phyloP scores from a whole-genome alignment of 2,888 invertebrate species.

The Leptopilina drosophilae region DNA sequence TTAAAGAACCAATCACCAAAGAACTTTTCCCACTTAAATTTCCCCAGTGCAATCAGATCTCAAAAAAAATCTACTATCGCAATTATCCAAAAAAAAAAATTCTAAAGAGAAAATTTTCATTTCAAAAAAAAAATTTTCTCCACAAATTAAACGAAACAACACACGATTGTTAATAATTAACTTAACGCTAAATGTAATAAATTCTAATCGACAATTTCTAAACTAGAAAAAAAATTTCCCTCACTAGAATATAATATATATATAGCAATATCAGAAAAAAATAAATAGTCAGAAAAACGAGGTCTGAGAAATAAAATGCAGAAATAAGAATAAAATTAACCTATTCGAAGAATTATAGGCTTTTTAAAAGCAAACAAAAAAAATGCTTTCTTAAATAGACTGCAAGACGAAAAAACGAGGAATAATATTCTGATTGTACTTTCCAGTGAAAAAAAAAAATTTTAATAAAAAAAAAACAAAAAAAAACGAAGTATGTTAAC shows the following conservation, averaged over 20 bases:
- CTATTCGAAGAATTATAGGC: not conserved
- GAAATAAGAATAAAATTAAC: not conserved
- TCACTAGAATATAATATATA: too few relatives aligned
- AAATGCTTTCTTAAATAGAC: not conserved
- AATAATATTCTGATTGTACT: constrained; percentile 3
- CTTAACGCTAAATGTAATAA: too few relatives aligned
- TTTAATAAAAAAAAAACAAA: too few relatives aligned
- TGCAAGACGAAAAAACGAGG: not conserved
- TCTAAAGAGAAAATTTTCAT: too few relatives aligned
- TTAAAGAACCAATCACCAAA: too few relatives aligned
- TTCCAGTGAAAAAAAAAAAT: not conserved
- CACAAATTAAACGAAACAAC: not conserved
- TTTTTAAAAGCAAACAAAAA: not conserved
- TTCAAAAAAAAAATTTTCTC: not conserved
- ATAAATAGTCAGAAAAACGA: not conserved
- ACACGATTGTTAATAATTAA: too few relatives aligned
- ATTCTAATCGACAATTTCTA: too few relatives aligned
- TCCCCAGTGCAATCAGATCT: not conserved
- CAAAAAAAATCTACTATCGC: too few relatives aligned
- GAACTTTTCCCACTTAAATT: too few relatives aligned
- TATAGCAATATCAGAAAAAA: too few relatives aligned
- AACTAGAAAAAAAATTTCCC: too few relatives aligned
- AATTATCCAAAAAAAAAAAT: too few relatives aligned
- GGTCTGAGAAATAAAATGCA: not conserved
- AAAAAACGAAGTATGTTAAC: constrained; percentile 28